Base-by-base conservation (phyloP, 2,797 vertebrate species). In the Nothura maculosa region DNA sequence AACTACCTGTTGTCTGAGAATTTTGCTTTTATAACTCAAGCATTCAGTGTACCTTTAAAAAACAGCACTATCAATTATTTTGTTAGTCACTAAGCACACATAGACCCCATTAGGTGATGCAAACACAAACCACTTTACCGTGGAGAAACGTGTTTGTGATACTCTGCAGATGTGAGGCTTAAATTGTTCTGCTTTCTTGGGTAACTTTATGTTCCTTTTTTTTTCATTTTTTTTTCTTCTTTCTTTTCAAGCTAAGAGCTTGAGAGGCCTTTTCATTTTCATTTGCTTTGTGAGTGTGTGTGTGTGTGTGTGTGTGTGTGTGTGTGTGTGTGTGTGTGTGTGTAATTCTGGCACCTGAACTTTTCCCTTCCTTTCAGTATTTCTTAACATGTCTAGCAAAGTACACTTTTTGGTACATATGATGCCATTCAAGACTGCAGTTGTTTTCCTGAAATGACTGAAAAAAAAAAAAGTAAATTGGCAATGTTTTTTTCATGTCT, bases 101-200 rank as follows among this genome's bases (percentile, higher is more conserved):
- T 87, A 72, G 34, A 16, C 57, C 5, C 8, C 30, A 25, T 27
- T n/a, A 17, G 30, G 14, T 24, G 18, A 24, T 12, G 27, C 28
- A 34, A 87, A 19, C 30, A 48, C 30, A 22, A 2, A 3, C 27
- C 4, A 9, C 40, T n/a, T 87, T 54, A 28, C 55, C 6, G 5
- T 0, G 2, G 17, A 5, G 21, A 21, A 27, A 6, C 1, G 5
- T 4, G 40, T 0, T 0, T 42, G 10, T 1, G 3, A 22, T 12
- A 0, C 5, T 47, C 18, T 4, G 67, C 18, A 27, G 47, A 8
- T 15, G 2, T 0, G 0, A 7, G 60, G 27, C 36, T 15, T 15
- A 32, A 40, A 22, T 20, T 3, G 0, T 1, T 18, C 6, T 61
- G 7, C 38, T 84, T 28, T 15, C 28, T 52, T 19, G 2, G 14